Conservation (phyloP, 2,113 vertebrate genomes). For the Melanerpes aurifrons region DNA sequence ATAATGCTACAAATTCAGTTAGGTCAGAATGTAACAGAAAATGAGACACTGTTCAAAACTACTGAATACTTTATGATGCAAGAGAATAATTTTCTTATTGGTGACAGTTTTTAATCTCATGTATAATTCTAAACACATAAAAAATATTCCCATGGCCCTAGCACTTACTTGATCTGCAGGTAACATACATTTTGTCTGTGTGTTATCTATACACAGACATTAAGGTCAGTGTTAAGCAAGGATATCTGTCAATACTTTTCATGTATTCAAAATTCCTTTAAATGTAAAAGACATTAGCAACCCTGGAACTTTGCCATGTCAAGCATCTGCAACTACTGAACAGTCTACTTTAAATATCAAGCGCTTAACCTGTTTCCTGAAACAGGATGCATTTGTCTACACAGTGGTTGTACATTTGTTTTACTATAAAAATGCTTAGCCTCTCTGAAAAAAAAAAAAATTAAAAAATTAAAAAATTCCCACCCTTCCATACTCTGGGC, state of each 20-base stretch:
- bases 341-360: background rate
- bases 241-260: background rate
- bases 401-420: constrained; percentile 17
- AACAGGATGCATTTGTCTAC: constrained; percentile 60
- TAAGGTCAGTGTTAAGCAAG: background rate
- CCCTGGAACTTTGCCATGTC: background rate
- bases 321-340: constrained; percentile 33
- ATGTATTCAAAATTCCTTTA: background rate
- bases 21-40: background rate
- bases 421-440: background rate
- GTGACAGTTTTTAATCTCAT: background rate
- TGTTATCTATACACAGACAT: background rate
- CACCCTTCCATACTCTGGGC: background rate
- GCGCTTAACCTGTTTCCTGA: constrained; percentile 35
- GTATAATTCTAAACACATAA: background rate
- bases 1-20: background rate
- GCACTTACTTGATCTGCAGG: background rate
- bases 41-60: background rate
- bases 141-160: background rate
- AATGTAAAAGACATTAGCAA: background rate
- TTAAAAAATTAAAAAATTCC: background rate
- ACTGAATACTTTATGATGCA: background rate
- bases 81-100: background rate
- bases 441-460: background rate
- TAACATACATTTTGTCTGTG: background rate